Base-by-base conservation (phyloP, 1,140 invertebrate species). In the Aplysia californica region DNA sequence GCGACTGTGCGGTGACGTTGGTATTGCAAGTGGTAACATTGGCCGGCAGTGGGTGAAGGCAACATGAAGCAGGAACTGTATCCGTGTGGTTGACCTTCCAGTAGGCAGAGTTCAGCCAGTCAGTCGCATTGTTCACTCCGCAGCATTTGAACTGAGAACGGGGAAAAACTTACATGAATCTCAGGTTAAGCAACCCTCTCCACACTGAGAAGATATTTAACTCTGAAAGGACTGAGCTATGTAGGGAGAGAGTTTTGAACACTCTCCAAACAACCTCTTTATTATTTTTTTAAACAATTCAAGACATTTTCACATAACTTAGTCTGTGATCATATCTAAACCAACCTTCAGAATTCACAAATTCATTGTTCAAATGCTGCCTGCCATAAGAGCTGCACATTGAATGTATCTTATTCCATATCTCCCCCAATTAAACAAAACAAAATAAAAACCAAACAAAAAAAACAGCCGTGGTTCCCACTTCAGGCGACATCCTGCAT, bases 91-190 rank as follows among this genome's bases (percentile, higher is more conserved):
- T 76, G 4, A 68, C 31, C 21, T 74, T 76, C 83, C 83, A 85
- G 29, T 44, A 68, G 18, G 78, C 33, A 26, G 83, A 81, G 0
- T 35, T 74, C 0, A 36, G 1, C 87, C 87, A 89, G 79, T 89
- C 87, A 33, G 80, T 75, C 31, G 83, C 80, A 76, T 85, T 87
- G 23, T 81, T 72, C 0, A 87, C 77, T 64, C 87, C 87, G 82
- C 87, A 89, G 79, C 87, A 89, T 23, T 86, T 35, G 56, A 88
- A 76, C 87, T 88, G 58, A 23, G 80, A 80, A 56, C 18, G 35
- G 61, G 71, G 23, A 67, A 66, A 58, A 55, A 10, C 6, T 29
- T 18, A 18, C 29, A 18, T 26, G 15, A n/a, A 18, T 50, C 44
- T 61, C 18, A 61, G 26, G 6, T 10, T 18, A 61, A 61, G 29